These are phyloP conservation scores for Lutjanus campechanus DNA, from an alignment of 2,797 vertebrate genomes.

Conservation along the genomic window DNA sequence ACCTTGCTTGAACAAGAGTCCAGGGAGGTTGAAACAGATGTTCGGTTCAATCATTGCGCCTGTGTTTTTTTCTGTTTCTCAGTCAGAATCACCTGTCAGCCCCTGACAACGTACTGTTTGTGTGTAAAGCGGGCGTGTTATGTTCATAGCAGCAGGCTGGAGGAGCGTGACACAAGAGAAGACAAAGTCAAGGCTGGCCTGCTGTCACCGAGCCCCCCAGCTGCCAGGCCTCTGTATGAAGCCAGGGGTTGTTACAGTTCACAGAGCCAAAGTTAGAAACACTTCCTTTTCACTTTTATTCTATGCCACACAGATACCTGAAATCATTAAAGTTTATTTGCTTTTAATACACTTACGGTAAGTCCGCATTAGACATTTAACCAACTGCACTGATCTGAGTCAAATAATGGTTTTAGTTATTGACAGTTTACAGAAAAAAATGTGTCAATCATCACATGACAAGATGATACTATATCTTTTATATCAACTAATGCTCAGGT, in stretches of 20 bases:
- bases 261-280: constrained; percentile 22
- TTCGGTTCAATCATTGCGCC: constrained; percentile 67
- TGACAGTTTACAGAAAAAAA: too few species aligned
- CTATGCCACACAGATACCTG: neutral
- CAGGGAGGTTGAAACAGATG: constrained; percentile 73
- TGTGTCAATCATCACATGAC: neutral
- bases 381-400: neutral
- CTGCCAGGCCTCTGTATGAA: constrained; percentile 64
- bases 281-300: constrained; percentile 6
- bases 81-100: constrained; percentile 79
- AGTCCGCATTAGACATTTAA: neutral
- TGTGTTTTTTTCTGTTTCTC: constrained; percentile 25
- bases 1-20: constrained; percentile 36
- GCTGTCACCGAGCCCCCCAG: constrained; percentile 66
- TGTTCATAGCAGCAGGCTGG: constrained; percentile 48
- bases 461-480: neutral
- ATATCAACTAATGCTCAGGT: neutral
- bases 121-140: constrained; percentile 54
- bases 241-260: constrained; percentile 10
- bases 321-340: neutral
- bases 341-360: neutral
- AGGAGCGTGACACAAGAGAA: constrained; percentile 59
- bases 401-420: neutral
- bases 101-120: constrained; percentile 72
- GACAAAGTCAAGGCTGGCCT: constrained; percentile 69